phyloP scores from a whole-genome alignment of 2,113 vertebrate genomes.

The Charina bottae region DNA sequence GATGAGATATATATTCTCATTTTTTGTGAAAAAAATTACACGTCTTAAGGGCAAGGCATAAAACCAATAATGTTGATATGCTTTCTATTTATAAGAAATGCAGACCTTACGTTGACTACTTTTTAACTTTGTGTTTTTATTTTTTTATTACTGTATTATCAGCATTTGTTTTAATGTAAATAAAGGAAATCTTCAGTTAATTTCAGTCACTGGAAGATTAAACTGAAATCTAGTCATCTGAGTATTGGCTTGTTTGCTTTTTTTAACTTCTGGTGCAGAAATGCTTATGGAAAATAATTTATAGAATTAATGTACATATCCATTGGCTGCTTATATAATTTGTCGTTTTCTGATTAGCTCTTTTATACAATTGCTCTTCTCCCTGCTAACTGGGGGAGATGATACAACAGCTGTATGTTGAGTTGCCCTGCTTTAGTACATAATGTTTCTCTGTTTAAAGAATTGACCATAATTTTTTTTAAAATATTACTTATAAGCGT shows the following conservation, averaged over 20 bases:
- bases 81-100: constrained; percentile 41
- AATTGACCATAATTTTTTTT: background rate
- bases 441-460: too few species aligned
- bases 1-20: constrained; percentile 7
- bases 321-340: background rate
- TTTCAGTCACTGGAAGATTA: constrained; percentile 60
- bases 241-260: background rate
- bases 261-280: background rate
- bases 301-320: background rate
- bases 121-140: constrained; percentile 59
- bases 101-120: constrained; percentile 53
- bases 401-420: background rate
- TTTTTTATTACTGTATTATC: constrained; percentile 52
- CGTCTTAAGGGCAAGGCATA: background rate
- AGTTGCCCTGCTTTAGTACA: background rate
- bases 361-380: background rate
- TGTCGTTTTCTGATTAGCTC: background rate
- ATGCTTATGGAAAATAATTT: background rate
- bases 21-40: accelerated
- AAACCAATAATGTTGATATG: constrained; percentile 19
- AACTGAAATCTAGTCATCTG: constrained; percentile 47
- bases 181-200: constrained; percentile 57
- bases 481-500: background rate
- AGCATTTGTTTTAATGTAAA: constrained; percentile 49
- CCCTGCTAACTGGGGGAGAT: background rate